Evolutionary conservation across 2,888 invertebrate genomes (phyloP).

Genomic region (Pandemis cinnamomeana): DNA sequence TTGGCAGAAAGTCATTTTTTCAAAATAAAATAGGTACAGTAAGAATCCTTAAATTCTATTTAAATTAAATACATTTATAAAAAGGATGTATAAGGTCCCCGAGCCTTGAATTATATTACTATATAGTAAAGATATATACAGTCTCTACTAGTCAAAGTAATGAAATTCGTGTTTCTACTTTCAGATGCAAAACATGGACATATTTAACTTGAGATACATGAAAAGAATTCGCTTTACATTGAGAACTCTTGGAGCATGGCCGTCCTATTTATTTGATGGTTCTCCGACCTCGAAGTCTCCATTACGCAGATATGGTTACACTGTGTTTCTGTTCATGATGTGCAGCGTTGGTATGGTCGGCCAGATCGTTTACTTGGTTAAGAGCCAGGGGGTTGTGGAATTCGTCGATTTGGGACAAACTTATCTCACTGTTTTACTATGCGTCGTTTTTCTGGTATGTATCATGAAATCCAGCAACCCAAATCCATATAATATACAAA

Average conservation of each 20-base stretch:
- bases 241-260: background rate
- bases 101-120: too few species aligned
- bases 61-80: too few species aligned
- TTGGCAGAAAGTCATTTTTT: too few species aligned
- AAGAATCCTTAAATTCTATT: too few species aligned
- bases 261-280: background rate
- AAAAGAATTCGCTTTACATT: background rate
- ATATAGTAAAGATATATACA: too few species aligned
- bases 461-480: background rate
- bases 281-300: background rate
- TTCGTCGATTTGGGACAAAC: background rate
- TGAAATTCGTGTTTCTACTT: background rate
- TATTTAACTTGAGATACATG: background rate
- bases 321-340: background rate
- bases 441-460: background rate
- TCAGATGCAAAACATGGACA: background rate
- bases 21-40: too few species aligned
- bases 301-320: background rate
- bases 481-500: too few species aligned
- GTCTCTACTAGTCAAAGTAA: too few species aligned
- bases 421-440: background rate
- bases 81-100: too few species aligned
- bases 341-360: background rate
- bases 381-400: background rate
- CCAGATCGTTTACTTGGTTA: background rate